Evolutionary conservation across 1,140 invertebrate species (phyloP).

Genomic region (Saxidomus purpurata): DNA sequence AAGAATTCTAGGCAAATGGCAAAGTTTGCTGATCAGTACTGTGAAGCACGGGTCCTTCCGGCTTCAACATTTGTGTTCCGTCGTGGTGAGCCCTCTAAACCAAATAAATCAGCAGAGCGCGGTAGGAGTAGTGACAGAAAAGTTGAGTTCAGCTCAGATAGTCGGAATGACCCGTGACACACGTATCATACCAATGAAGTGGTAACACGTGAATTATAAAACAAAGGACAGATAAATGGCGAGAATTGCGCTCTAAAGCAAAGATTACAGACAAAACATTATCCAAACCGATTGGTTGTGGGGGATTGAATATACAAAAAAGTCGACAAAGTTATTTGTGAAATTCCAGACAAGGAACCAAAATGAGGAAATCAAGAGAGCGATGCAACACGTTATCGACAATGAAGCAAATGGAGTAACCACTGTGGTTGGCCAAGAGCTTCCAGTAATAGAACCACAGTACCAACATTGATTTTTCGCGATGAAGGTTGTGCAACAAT

Average conservation of each 20-base stretch:
- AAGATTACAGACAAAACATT: constrained; percentile 59
- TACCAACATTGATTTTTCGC: background rate
- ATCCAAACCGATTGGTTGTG: constrained; percentile 18
- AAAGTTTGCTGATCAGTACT: constrained; percentile 58
- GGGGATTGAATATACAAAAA: background rate
- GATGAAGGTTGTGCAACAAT: constrained; percentile 56
- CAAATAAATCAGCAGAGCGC: background rate
- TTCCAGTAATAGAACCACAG: constrained; percentile 45
- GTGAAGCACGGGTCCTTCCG: constrained; percentile 38
- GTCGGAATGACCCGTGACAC: no score
- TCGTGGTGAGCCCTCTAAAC: background rate
- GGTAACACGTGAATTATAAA: constrained; percentile 23
- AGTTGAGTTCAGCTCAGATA: no score
- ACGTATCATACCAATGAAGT: no score
- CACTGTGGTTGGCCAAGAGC: constrained; percentile 38
- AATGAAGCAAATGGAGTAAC: constrained; percentile 55
- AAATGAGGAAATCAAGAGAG: background rate
- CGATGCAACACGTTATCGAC: constrained; percentile 35
- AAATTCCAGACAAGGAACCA: constrained; percentile 6
- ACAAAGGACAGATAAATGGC: background rate
- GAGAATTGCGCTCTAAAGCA: background rate
- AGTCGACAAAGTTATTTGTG: constrained; percentile 8
- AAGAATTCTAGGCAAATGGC: constrained; percentile 54
- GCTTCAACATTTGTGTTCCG: background rate
- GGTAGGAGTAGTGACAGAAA: background rate